Evolutionary conservation across 1,140 invertebrate species (phyloP).

Genomic region (Archegozetes longisetosus): DNA sequence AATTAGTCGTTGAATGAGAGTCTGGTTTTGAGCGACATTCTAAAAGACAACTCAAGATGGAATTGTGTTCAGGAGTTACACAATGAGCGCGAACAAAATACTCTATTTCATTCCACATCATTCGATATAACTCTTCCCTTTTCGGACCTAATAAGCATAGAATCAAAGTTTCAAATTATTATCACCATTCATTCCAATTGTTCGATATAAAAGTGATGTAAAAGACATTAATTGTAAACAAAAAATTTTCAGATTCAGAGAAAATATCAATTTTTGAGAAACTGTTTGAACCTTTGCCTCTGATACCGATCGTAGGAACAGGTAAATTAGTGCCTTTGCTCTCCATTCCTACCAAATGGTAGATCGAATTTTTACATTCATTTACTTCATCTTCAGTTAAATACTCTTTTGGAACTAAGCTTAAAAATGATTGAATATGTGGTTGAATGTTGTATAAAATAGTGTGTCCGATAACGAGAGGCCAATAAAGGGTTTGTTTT

Average conservation of each 20-base stretch:
- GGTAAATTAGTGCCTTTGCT: slow-evolving; percentile 62
- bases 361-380: slow-evolving; percentile 70
- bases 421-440: slow-evolving; percentile 52
- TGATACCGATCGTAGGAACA: slow-evolving; percentile 36
- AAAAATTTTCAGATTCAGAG: too few species aligned
- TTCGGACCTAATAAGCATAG: too few species aligned
- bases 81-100: slow-evolving; percentile 58
- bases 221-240: too few species aligned
- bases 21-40: slow-evolving; percentile 41
- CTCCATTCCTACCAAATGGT: slow-evolving; percentile 61
- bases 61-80: slow-evolving; percentile 48
- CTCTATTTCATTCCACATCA: slow-evolving; percentile 78
- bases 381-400: slow-evolving; percentile 67
- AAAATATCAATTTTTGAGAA: too few species aligned
- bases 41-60: slow-evolving; percentile 62
- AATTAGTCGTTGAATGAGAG: not conserved
- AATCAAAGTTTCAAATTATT: too few species aligned
- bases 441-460: slow-evolving; percentile 67
- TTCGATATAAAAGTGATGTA: too few species aligned
- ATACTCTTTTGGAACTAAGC: slow-evolving; percentile 61
- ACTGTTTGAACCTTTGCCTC: too few species aligned
- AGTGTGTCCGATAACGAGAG: slow-evolving; percentile 73
- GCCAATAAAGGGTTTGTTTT: slow-evolving; percentile 74
- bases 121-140: slow-evolving; percentile 71
- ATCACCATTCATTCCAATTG: too few species aligned